These are phyloP conservation scores for Adelges cooleyi DNA, from an alignment of 1,140 invertebrate species.

Conservation along the genomic window DNA sequence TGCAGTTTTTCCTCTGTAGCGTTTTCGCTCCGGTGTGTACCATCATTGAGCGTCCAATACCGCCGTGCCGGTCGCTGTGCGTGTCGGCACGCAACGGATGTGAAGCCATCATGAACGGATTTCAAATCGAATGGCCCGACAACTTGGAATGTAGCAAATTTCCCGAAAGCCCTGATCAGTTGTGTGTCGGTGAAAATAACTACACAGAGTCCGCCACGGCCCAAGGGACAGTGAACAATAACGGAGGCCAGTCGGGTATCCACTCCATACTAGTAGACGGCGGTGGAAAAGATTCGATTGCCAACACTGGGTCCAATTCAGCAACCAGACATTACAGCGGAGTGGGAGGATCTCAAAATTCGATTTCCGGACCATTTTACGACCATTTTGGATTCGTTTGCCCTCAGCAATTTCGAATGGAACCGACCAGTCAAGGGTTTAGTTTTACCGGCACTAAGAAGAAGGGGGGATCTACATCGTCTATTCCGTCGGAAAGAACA, in stretches of 20 bases:
- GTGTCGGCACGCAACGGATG: conserved; percentile 77
- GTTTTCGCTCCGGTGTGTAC: conserved; percentile 94
- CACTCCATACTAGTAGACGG: conserved; percentile 35
- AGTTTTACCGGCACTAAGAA: background rate
- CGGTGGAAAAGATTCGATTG: conserved; percentile 30
- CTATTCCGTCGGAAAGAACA: background rate
- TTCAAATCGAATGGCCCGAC: conserved; percentile 90
- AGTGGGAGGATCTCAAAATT: background rate
- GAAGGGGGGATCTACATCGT: too few species aligned
- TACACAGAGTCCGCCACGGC: conserved; percentile 37
- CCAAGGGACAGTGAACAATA: conserved; percentile 31
- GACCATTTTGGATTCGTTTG: background rate
- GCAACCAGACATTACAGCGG: background rate
- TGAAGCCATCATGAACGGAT: conserved; percentile 81
- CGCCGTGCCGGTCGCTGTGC: conserved; percentile 84
- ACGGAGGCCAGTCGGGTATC: conserved; percentile 34
- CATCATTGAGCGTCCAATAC: conserved; percentile 76
- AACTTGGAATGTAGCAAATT: conserved; percentile 83
- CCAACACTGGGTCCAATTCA: background rate
- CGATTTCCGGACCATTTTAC: background rate
- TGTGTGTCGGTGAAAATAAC: conserved; percentile 72
- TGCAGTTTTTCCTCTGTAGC: conserved; percentile 92
- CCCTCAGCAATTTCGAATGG: background rate
- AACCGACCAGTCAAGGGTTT: background rate
- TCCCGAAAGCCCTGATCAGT: conserved; percentile 57